Percentiles rank a stretch among this genome's conserved stretches.
These are phyloP conservation scores for Operophtera brumata DNA, from an alignment of 2,888 invertebrate genomes.

Conservation along the genomic window DNA sequence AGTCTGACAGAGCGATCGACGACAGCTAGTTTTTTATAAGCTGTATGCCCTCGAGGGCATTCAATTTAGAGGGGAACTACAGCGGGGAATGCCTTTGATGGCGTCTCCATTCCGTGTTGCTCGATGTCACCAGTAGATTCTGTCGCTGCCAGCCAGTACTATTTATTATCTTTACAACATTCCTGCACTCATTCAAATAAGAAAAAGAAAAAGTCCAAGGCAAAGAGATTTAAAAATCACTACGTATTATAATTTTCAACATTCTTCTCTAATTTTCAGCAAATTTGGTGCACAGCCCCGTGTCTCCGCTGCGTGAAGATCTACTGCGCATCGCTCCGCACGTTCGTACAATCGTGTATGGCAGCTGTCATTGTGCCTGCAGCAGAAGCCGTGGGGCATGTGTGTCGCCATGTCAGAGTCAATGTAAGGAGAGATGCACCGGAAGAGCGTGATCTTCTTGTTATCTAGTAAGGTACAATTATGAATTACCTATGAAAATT, in stretches of 20 bases:
- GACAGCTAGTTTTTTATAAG: too few species aligned
- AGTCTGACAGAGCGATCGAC: too few species aligned
- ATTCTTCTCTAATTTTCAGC: conserved; percentile 62
- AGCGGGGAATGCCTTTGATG: too few species aligned
- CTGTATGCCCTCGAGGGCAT: too few species aligned
- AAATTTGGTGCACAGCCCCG: conserved; percentile 88
- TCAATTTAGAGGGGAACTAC: too few species aligned
- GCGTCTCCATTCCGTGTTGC: too few species aligned
- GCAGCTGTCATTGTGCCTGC: conserved; percentile 83
- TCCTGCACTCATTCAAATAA: too few species aligned
- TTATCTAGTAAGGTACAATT: conserved; percentile 46
- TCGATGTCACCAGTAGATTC: too few species aligned
- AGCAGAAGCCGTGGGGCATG: conserved; percentile 82
- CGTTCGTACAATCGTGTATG: conserved; percentile 79
- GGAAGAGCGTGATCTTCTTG: conserved; percentile 65
- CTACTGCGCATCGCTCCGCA: conserved; percentile 82
- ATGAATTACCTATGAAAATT: background rate
- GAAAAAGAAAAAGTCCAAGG: too few species aligned
- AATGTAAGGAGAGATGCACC: conserved; percentile 79
- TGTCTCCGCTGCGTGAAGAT: conserved; percentile 84
- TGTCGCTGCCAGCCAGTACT: too few species aligned
- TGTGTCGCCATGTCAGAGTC: conserved; percentile 82
- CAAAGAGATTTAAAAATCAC: too few species aligned
- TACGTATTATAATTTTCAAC: background rate
- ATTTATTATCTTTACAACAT: too few species aligned